These are phyloP conservation scores for Neopelma chrysocephalum DNA, from an alignment of 2,797 vertebrate genomes.

Conservation along the genomic window DNA sequence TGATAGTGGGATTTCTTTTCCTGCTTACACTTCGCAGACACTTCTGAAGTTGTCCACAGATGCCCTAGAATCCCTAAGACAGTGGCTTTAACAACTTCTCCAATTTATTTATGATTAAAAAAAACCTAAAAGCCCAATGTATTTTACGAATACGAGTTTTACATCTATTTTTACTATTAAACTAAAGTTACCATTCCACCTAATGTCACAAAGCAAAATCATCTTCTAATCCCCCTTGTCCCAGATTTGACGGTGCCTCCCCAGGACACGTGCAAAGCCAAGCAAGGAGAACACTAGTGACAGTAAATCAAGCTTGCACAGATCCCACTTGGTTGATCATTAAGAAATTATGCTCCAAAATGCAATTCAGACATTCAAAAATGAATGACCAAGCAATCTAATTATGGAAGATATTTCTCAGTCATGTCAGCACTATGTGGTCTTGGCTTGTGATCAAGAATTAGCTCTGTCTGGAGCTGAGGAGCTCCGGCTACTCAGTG, in stretches of 20 bases:
- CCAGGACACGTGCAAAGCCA: background rate
- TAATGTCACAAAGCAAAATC: background rate
- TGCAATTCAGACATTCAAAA: slow-evolving; percentile 56
- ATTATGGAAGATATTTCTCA: slow-evolving; percentile 69
- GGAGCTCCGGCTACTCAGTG: slow-evolving; percentile 13
- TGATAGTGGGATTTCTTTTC: background rate
- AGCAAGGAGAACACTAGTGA: background rate
- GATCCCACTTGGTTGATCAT: slow-evolving; percentile 11
- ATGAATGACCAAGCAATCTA: slow-evolving; percentile 67
- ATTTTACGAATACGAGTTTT: background rate
- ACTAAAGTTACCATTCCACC: background rate
- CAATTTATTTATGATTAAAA: background rate
- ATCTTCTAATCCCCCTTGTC: background rate
- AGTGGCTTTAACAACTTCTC: background rate
- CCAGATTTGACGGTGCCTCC: background rate
- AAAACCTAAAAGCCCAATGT: background rate
- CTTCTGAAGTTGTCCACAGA: background rate
- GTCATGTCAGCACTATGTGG: slow-evolving; percentile 65
- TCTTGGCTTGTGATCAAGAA: slow-evolving; percentile 58
- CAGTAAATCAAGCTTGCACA: background rate
- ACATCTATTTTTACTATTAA: background rate
- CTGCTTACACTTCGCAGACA: background rate
- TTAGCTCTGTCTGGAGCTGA: slow-evolving; percentile 54
- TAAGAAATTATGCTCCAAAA: slow-evolving; percentile 47
- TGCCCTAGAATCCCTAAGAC: background rate